Evolutionary conservation across 2,888 invertebrate species (phyloP).

Genomic region (Drosophila hamatofila): DNA sequence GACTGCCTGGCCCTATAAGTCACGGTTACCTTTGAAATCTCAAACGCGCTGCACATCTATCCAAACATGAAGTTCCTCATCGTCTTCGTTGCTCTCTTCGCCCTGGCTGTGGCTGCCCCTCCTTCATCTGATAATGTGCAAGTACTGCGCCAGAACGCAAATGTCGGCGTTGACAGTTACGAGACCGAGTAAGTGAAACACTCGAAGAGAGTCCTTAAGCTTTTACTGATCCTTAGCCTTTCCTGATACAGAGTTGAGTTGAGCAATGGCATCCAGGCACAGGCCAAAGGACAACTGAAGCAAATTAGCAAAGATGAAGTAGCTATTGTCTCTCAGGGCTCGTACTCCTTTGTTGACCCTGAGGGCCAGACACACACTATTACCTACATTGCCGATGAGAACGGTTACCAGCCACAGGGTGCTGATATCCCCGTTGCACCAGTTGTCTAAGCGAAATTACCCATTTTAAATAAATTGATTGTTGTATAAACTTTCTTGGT

Average conservation of each 20-base stretch:
- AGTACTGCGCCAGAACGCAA: slow-evolving; percentile 10
- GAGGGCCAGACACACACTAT: rapidly evolving
- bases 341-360: not conserved
- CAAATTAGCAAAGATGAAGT: not conserved
- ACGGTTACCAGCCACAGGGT: slow-evolving; percentile 86
- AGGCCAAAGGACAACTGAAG: slow-evolving; percentile 47
- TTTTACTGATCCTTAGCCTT: not conserved
- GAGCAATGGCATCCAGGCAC: slow-evolving; percentile 61
- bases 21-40: slow-evolving; percentile 57
- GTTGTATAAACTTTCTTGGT: slow-evolving; percentile 12
- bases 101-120: slow-evolving; percentile 74
- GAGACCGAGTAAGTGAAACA: slow-evolving; percentile 76
- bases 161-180: slow-evolving; percentile 86
- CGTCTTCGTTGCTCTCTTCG: slow-evolving; percentile 77
- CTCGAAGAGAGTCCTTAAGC: not conserved
- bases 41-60: slow-evolving; percentile 43
- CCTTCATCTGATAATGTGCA: not conserved
- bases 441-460: slow-evolving; percentile 22
- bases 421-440: slow-evolving; percentile 85
- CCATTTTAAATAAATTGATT: slow-evolving; percentile 33
- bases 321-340: not conserved
- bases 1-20: slow-evolving; percentile 18
- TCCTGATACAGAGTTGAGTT: slow-evolving; percentile 48
- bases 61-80: slow-evolving; percentile 77
- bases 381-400: slow-evolving; percentile 70